phyloP scores from a whole-genome alignment of 2,797 vertebrate genomes.

The Enoplosus armatus region DNA sequence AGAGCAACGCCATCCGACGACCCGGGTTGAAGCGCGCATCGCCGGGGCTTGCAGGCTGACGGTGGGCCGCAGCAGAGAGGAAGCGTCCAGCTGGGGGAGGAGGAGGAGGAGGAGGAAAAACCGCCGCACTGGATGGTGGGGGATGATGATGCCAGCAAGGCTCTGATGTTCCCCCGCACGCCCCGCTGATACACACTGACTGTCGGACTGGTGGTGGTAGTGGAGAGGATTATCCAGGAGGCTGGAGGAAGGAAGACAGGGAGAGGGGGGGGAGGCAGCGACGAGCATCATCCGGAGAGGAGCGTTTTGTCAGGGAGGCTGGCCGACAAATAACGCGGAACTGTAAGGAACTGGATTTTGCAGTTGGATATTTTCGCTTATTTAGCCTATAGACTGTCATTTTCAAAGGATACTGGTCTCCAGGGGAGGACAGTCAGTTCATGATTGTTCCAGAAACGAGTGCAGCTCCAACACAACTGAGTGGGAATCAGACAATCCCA shows the following conservation, averaged over 20 bases:
- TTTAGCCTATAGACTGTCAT: not conserved
- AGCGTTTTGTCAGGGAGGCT: slow-evolving; percentile 46
- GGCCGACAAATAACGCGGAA: slow-evolving; percentile 36
- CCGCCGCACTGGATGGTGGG: slow-evolving; percentile 62
- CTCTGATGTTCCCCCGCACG: slow-evolving; percentile 58
- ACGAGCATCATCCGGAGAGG: slow-evolving; percentile 68
- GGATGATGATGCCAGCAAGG: slow-evolving; percentile 57
- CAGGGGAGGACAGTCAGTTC: slow-evolving; percentile 28
- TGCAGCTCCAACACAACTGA: slow-evolving; percentile 33
- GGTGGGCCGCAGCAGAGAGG: slow-evolving; percentile 46
- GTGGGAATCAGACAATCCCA: slow-evolving; percentile 32
- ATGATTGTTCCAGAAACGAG: slow-evolving; percentile 48
- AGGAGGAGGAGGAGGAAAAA: slow-evolving; percentile 26
- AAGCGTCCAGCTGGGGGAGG: slow-evolving; percentile 29
- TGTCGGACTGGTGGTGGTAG: slow-evolving; percentile 46
- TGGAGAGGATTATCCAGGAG: slow-evolving; percentile 80
- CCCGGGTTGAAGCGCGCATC: slow-evolving; percentile 50
- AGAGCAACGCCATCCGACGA: slow-evolving; percentile 56
- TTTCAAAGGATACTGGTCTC: slow-evolving; percentile 18
- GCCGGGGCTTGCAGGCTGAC: slow-evolving; percentile 47
- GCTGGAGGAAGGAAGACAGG: slow-evolving; percentile 73
- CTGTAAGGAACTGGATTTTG: slow-evolving; percentile 27
- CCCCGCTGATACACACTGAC: slow-evolving; percentile 63
- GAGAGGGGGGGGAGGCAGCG: slow-evolving; percentile 63
- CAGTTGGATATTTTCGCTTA: not conserved